phyloP scores from a whole-genome alignment of 2,797 vertebrate species.

The Pteronotus mesoamericanus region DNA sequence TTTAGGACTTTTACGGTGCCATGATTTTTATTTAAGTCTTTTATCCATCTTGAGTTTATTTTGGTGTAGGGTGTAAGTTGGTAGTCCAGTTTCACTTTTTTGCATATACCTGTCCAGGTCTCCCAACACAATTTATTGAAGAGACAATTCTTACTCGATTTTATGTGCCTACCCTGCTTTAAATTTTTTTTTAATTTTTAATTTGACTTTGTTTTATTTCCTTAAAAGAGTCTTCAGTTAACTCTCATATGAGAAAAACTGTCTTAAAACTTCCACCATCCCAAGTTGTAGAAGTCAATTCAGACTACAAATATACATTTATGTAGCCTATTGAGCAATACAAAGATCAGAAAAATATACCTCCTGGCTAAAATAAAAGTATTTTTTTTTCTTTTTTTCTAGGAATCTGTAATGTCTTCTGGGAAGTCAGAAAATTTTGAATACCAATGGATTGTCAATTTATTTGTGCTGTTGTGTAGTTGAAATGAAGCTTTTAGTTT shows the following conservation, averaged over 20 bases:
- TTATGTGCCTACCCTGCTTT: too few relatives aligned
- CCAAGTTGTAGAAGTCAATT: not conserved
- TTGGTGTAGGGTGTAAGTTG: too few relatives aligned
- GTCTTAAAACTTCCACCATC: not conserved
- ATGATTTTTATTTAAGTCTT: too few relatives aligned
- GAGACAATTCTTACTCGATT: too few relatives aligned
- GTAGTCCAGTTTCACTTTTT: too few relatives aligned
- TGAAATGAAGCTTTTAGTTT: not conserved
- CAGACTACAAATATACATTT: not conserved
- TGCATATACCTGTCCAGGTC: too few relatives aligned
- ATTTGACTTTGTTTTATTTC: not conserved
- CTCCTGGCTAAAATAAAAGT: not conserved
- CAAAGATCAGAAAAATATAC: not conserved
- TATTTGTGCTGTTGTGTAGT: not conserved
- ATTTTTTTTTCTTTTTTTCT: not conserved
- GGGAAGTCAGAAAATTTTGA: not conserved
- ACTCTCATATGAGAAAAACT: not conserved
- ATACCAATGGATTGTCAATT: not conserved
- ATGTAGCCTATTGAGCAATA: not conserved
- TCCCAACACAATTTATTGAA: too few relatives aligned
- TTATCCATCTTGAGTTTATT: too few relatives aligned
- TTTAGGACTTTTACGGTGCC: too few relatives aligned
- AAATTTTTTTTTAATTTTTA: not conserved
- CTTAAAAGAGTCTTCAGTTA: not conserved
- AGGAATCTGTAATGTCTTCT: not conserved